Conservation (phyloP, 2,797 vertebrate genomes). For the Lagodon rhomboides region DNA sequence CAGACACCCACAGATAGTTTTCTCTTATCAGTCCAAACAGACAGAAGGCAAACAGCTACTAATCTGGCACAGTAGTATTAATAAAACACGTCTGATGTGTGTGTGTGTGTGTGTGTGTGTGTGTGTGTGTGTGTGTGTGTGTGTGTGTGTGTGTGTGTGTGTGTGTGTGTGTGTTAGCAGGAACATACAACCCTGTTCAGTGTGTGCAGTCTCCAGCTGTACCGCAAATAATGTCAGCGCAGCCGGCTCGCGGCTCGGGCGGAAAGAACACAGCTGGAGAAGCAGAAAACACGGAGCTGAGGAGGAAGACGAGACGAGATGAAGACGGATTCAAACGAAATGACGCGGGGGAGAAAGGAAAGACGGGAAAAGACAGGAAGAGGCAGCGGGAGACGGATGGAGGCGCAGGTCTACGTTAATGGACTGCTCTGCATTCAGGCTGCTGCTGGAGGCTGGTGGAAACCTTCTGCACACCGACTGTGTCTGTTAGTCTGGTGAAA, state of each 20-base stretch:
- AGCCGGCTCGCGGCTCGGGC: not conserved
- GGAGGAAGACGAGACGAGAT: no score
- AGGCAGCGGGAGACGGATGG: conserved; percentile 4
- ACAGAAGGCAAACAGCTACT: conserved; percentile 5
- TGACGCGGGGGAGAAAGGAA: not conserved
- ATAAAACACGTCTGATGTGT: not conserved
- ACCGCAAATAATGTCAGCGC: conserved; percentile 28
- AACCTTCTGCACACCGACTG: conserved; percentile 19
- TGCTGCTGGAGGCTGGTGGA: conserved; percentile 43
- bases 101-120: conserved; percentile 9
- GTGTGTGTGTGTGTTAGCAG: not conserved
- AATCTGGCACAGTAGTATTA: not conserved
- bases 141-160: conserved; percentile 1
- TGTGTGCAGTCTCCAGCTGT: conserved; percentile 31
- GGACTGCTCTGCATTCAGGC: conserved; percentile 32
- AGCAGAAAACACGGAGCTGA: not conserved
- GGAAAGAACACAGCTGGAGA: conserved; percentile 18
- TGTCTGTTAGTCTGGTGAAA: conserved; percentile 35
- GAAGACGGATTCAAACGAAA: not conserved
- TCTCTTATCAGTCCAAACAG: conserved; percentile 44
- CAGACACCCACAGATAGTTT: not conserved
- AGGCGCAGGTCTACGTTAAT: conserved; percentile 13
- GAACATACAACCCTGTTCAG: not conserved
- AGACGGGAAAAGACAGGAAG: not conserved
- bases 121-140: conserved; percentile 14